Base-by-base conservation (phyloP, 2,888 invertebrate species). In the Petrolisthes manimaculis region DNA sequence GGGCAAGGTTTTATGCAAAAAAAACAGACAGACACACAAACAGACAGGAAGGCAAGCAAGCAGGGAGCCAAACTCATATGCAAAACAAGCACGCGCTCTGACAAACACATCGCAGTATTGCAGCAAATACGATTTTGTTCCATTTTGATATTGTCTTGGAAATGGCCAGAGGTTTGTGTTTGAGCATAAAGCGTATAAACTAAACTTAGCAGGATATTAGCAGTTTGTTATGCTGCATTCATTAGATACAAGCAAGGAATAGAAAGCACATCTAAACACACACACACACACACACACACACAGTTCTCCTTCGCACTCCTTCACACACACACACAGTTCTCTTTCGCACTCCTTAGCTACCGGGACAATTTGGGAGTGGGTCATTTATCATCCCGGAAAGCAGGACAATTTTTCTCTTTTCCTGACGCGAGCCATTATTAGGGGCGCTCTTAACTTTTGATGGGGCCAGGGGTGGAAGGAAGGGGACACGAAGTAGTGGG, bases 301-400 rank as follows among this genome's bases (percentile, higher is more conserved):
- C 74, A 74, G 37, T 54, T 74, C 74, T 74, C 74, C 54, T 54
- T 74, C 74, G 54, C 74, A 74, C 74, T 37, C 37, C 12, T 61
- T 61, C 75, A 75, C 75, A 75, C 75, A 83, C 74, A 71, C 74
- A 74, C 74, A 83, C 74, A 74, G 37, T 54, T 74, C 74, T 74
- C 74, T 74, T 54, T 74, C 74, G 54, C 74, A 74, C 74, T 37
- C 37, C 12, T 61, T 61, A 18, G 61, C 61, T 61, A 77, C 61
- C n/a, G 80, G 54, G 18, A 54, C 74, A 54, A 83, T 83, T 69
- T 83, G 53, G 71, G 71, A 14, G n/a, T 61, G 6, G 18, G n/a
- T 54, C n/a, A 83, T 83, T 71, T 74, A 83, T 83, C 83, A 83
- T 83, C 74, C 74, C 18, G n/a, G n/a, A 53, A n/a, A n/a, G 83